Conservation (phyloP, 2,888 invertebrate genomes). For the Imbricaverruca yamaguchii region DNA sequence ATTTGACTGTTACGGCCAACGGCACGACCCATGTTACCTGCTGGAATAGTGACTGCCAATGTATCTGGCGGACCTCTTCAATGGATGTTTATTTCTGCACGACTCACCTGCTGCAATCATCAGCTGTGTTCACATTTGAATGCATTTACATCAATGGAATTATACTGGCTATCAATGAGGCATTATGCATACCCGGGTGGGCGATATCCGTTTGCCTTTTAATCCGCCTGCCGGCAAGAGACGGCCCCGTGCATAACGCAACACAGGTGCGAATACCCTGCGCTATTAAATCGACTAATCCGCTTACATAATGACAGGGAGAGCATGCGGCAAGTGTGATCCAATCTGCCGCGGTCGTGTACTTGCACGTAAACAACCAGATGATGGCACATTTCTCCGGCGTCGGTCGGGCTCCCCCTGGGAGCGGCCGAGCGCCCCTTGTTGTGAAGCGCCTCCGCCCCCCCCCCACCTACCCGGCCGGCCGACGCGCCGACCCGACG, state of each 20-base stretch:
- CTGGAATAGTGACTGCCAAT: too few species aligned
- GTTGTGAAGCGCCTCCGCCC: neutral
- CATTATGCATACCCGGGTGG: too few species aligned
- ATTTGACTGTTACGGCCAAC: too few species aligned
- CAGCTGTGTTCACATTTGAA: too few species aligned
- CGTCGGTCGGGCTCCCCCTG: neutral
- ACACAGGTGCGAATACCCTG: neutral
- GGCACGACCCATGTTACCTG: too few species aligned
- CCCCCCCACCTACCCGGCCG: neutral
- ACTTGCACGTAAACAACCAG: constrained; percentile 20
- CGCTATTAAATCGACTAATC: constrained; percentile 9
- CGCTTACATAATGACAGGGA: constrained; percentile 9
- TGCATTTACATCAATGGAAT: too few species aligned
- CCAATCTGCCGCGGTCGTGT: neutral
- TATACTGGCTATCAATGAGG: too few species aligned
- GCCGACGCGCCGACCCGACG: neutral
- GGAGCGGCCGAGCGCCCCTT: neutral
- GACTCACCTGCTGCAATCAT: too few species aligned
- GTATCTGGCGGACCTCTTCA: too few species aligned
- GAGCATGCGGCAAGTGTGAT: neutral
- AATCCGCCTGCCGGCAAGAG: too few species aligned
- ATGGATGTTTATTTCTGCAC: too few species aligned
- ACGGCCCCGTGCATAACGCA: neutral
- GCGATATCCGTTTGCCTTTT: too few species aligned
- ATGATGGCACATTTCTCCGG: neutral